Percentiles rank a stretch among this genome's conserved stretches.
Evolutionary conservation across 1,140 invertebrate species (phyloP).

Genomic region (Leptonema lineaticorne): DNA sequence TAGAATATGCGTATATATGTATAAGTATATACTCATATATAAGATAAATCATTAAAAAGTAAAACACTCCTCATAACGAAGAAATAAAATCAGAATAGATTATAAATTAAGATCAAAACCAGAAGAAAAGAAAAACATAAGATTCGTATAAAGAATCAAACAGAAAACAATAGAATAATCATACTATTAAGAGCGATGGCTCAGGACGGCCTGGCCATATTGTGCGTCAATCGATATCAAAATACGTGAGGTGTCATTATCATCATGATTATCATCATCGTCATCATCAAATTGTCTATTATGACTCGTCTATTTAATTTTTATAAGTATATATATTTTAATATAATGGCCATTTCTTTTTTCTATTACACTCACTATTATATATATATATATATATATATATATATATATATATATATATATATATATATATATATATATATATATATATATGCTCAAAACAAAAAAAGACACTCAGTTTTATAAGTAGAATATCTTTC

Average conservation of each 20-base stretch:
- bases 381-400: no score
- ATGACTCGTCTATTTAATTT: not conserved
- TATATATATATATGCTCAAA: no score
- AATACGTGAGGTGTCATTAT: not conserved
- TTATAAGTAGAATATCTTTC: no score
- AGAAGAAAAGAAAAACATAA: slow-evolving; percentile 10
- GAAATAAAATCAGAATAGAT: slow-evolving; percentile 1
- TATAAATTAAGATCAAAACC: slow-evolving; percentile 5
- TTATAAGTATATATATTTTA: no score
- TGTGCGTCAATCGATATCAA: slow-evolving; percentile 28
- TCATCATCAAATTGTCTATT: no score
- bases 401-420: no score
- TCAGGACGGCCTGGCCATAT: slow-evolving; percentile 21
- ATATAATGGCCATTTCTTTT: slow-evolving; percentile 22
- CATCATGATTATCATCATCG: no score
- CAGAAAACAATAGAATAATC: not conserved
- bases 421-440: no score
- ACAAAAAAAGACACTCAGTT: no score
- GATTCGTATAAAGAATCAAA: not conserved
- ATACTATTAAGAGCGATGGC: slow-evolving; percentile 1
- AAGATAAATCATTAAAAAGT: slow-evolving; percentile 1
- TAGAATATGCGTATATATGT: no score
- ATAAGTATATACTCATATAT: no score
- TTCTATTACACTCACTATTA: slow-evolving; percentile 28
- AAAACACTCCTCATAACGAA: not conserved